Base-by-base conservation (phyloP, 2,888 invertebrate genomes). In the Drosophila kuntzei region DNA sequence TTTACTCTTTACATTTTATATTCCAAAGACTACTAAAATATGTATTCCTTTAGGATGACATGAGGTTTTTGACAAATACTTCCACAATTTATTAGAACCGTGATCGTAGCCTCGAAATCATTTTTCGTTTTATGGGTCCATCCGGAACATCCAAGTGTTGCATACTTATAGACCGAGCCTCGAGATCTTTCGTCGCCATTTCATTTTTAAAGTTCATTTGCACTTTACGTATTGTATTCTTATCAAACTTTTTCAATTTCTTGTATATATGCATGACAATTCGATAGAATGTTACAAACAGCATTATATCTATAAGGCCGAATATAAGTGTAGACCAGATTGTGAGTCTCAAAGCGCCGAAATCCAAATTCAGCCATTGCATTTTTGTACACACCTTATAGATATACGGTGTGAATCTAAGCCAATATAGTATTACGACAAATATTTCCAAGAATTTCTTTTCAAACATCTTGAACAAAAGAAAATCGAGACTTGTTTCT, bases 361-460 rank as follows among this genome's bases (percentile, higher is more conserved):
- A 62, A 6, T 62, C 5, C 32, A 62, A 29, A 6, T 9, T 0
- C 1, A 72, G 1, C 50, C 29, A 73, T 0, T 27, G 4, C 6
- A 9, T 20, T 0, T 46, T 1, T 3, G 44, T 16, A 3, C n/a
- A 22, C 0, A 1, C 0, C 0, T 9, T 1, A 16, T 54, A 54
- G 1, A 58, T 4, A 4, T 0, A 49, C 0, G 73, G 64, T 11
- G 53, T 50, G 0, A 69, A 1, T 5, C 2, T 3, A 5, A 44
- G 6, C 70, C 64, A 69, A 46, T 70, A 70, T 2, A 47, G 11
- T 8, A 61, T 22, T 4, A 50, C 9, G 0, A 54, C 18, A 16
- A 73, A 50, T 9, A 70, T 0, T 46, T 73, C 73, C 8, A 72
- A 5, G 11, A 73, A 60, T 20, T 37, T 47, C 14, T 16, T 60